Percentiles rank a stretch among this genome's conserved stretches.
phyloP scores from a whole-genome alignment of 2,797 vertebrate genomes.

The Crax fasciolata region DNA sequence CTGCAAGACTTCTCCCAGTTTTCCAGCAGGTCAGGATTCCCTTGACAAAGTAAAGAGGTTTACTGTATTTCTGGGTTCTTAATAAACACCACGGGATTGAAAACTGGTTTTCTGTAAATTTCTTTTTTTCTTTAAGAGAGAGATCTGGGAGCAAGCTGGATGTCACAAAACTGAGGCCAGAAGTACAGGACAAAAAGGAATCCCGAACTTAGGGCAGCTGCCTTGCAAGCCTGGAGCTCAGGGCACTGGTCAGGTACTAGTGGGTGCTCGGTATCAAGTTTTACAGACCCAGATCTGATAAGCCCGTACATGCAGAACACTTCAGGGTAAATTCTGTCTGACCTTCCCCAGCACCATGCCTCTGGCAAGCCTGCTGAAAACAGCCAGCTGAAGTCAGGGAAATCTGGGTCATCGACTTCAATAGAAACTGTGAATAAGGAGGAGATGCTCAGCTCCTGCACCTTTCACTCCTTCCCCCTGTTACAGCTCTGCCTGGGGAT shows the following conservation, averaged over 20 bases:
- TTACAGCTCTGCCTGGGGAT: slow-evolving; percentile 48
- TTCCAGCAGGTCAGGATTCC: background rate
- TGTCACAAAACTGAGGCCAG: background rate
- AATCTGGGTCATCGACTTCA: slow-evolving; percentile 75
- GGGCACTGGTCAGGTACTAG: background rate
- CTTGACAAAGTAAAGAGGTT: background rate
- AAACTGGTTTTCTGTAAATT: background rate
- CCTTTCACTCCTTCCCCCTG: slow-evolving; percentile 61
- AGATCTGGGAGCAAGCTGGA: background rate
- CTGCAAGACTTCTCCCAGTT: background rate
- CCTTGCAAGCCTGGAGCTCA: background rate
- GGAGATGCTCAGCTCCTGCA: slow-evolving; percentile 53
- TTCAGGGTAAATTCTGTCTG: slow-evolving; percentile 49
- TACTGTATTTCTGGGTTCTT: background rate
- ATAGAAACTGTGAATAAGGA: slow-evolving; percentile 55
- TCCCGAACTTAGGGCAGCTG: background rate
- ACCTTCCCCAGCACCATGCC: slow-evolving; percentile 44
- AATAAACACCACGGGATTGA: background rate
- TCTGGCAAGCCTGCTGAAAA: slow-evolving; percentile 55
- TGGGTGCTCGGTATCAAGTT: background rate
- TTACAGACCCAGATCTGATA: background rate
- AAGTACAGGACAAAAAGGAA: background rate
- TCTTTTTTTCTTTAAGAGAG: background rate
- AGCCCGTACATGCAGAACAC: slow-evolving; percentile 1
- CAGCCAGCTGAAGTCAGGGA: slow-evolving; percentile 62